A percentile compares a stretch with the other conserved stretches of the same genome.
Evolutionary conservation across 2,888 invertebrate genomes (phyloP).

Genomic region (Saturnia pavonia): DNA sequence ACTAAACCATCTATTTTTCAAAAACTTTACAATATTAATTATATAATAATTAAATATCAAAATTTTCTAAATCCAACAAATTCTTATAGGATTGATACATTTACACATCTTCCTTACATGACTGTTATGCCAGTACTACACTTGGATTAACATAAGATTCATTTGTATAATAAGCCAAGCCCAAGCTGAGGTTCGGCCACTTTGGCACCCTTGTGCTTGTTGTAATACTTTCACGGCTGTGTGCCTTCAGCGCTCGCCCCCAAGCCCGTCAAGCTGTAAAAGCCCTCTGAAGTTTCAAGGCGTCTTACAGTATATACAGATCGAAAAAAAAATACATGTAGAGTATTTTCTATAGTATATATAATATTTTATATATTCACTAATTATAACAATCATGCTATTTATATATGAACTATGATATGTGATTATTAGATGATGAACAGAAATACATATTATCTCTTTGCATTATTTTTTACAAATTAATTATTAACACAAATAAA

Average conservation of each 20-base stretch:
- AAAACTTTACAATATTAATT: not conserved
- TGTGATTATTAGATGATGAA: not conserved
- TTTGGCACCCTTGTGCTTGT: no score
- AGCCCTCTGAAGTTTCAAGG: no score
- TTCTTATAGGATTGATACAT: not conserved
- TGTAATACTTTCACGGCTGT: no score
- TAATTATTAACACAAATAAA: not conserved
- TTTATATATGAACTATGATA: not conserved
- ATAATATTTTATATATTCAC: not conserved
- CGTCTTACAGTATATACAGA: no score
- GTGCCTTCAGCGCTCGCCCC: no score
- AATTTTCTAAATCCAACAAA: not conserved
- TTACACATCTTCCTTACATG: not conserved
- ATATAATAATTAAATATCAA: not conserved
- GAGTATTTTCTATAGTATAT: not conserved
- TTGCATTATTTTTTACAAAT: not conserved
- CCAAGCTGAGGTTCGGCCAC: no score
- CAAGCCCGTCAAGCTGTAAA: no score
- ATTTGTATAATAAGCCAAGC: no score
- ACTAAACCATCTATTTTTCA: not conserved
- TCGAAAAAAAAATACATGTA: not conserved
- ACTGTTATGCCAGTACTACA: no score
- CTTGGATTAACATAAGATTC: no score
- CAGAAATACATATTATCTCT: not conserved
- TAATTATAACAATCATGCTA: not conserved